phyloP scores from a whole-genome alignment of 2,113 vertebrate species.

The Onychorhynchus coronatus region DNA sequence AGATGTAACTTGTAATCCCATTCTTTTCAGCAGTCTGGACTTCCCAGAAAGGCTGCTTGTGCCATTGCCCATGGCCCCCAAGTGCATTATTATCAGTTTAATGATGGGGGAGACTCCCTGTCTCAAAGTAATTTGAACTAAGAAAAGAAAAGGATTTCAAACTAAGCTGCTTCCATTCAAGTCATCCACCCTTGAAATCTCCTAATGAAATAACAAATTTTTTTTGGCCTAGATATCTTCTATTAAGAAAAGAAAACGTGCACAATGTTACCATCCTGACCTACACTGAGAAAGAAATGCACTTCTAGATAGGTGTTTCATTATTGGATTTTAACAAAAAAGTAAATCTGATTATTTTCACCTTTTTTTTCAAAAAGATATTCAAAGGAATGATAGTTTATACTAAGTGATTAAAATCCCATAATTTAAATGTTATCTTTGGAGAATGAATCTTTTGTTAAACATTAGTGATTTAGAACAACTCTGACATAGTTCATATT shows the following conservation, averaged over 20 bases:
- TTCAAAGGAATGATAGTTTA: background rate
- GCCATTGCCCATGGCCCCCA: background rate
- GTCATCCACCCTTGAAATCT: background rate
- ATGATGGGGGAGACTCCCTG: background rate
- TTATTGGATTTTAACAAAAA: background rate
- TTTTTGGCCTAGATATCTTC: background rate
- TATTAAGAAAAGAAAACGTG: background rate
- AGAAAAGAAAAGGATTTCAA: background rate
- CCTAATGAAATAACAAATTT: background rate
- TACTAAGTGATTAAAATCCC: background rate
- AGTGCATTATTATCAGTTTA: background rate
- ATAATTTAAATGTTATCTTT: slow-evolving; percentile 1
- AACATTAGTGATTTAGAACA: background rate
- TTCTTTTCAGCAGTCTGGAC: background rate
- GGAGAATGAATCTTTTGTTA: background rate
- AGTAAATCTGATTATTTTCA: background rate
- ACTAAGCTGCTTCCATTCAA: background rate
- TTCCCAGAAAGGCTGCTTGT: background rate
- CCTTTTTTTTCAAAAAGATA: background rate
- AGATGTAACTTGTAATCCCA: accelerated
- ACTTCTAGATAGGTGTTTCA: background rate
- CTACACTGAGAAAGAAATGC: background rate
- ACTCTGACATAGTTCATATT: background rate
- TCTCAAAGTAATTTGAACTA: background rate
- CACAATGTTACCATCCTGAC: background rate